Percentiles rank a stretch among this genome's conserved stretches.
Conservation (phyloP, 2,113 vertebrate species). For the Mormyrus lacerda region DNA sequence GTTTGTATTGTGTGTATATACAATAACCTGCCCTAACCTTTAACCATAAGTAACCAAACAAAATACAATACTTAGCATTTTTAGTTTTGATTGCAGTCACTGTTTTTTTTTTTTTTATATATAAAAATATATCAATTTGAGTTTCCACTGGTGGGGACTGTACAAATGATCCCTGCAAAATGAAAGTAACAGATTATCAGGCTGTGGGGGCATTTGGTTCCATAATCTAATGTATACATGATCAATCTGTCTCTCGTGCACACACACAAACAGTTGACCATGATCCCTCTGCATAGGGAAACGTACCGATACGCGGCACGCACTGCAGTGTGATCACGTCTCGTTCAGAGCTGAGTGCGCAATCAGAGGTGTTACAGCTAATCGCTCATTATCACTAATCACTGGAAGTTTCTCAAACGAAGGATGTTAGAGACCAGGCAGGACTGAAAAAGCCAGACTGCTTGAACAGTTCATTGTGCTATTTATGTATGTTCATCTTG, state of each 20-base stretch:
- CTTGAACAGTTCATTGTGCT: neutral
- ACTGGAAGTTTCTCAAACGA: neutral
- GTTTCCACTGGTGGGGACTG: neutral
- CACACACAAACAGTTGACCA: too few relatives aligned
- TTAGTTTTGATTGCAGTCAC: neutral
- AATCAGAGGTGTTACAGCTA: neutral
- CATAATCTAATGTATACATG: neutral
- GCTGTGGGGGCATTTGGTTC: neutral
- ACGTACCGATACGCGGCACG: neutral
- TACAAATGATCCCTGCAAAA: neutral
- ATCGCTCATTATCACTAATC: neutral
- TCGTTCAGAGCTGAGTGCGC: neutral
- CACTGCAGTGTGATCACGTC: neutral
- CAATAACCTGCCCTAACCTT: neutral
- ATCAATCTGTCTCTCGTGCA: neutral
- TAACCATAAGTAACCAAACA: neutral
- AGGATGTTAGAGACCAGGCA: neutral
- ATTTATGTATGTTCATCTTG: neutral
- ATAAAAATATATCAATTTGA: neutral
- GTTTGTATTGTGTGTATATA: too few relatives aligned
- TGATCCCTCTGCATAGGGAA: neutral
- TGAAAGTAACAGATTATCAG: neutral
- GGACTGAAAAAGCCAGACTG: neutral
- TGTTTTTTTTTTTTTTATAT: neutral
- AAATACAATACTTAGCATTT: neutral